These are phyloP conservation scores for Agrotis puta DNA, from an alignment of 2,888 invertebrate genomes.

Conservation along the genomic window DNA sequence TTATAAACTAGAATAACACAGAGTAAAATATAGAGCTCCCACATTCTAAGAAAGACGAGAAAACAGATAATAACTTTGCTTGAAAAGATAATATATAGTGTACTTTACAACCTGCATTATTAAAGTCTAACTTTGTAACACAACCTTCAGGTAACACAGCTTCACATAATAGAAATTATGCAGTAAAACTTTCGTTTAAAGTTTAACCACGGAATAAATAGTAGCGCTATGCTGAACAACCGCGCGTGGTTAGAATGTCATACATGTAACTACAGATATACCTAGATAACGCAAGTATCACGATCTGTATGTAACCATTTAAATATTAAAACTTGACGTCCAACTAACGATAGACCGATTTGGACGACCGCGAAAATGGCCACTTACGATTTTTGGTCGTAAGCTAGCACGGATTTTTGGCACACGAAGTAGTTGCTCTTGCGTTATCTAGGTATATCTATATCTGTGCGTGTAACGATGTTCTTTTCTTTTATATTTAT, in stretches of 20 bases:
- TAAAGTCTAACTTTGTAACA: constrained; percentile 40
- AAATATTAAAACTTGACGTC: too few species aligned
- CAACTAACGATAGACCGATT: too few species aligned
- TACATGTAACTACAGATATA: too few species aligned
- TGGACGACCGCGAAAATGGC: too few species aligned
- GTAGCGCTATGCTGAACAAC: background rate
- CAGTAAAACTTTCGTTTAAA: constrained; percentile 36
- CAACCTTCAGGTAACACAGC: constrained; percentile 2
- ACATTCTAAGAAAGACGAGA: background rate
- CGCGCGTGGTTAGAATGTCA: background rate
- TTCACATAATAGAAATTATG: constrained; percentile 30
- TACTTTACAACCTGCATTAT: constrained; percentile 35
- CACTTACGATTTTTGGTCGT: too few species aligned
- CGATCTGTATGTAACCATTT: too few species aligned
- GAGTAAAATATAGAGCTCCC: background rate
- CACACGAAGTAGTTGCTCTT: too few species aligned
- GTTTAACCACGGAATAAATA: constrained; percentile 16
- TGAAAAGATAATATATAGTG: constrained; percentile 27
- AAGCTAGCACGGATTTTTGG: too few species aligned
- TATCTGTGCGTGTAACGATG: too few species aligned
- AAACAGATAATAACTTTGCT: constrained; percentile 24
- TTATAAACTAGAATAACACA: background rate
- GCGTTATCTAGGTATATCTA: too few species aligned
- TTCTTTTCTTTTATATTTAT: background rate
- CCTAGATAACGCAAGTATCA: too few species aligned